Base-by-base conservation (phyloP, 2,797 vertebrate genomes). In the Chrosomus eos region DNA sequence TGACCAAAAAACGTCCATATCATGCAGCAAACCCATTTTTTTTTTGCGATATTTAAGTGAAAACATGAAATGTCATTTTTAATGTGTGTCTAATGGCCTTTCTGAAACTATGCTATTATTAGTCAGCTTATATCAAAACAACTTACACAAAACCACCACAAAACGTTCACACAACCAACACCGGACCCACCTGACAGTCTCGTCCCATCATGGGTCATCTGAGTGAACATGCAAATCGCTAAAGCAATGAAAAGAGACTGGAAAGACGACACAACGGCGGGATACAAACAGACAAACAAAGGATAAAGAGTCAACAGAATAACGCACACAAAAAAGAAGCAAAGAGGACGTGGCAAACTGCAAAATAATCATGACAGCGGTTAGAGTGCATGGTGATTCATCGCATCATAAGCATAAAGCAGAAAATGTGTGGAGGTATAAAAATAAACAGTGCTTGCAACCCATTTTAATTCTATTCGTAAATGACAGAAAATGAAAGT, bases 231-330 rank as follows among this genome's bases (percentile, higher is more conserved):
- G 94, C 95, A 93, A 94, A 92, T 93, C 91, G 87, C 93, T 92
- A 95, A 93, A 93, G 94, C 92, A 95, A 95, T 93, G 94, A 95
- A 95, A 97, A 96, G 92, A 94, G 95, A 96, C 96, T 97, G 95
- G 93, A 96, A 95, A 95, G 91, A 94, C 93, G 94, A 93, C 90
- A 93, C 94, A 94, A 91, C 89, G 92, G 90, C 91, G 94, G 90
- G 92, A 89, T 91, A 94, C 90, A 92, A 91, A 94, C 88, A 94
- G 90, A 94, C 89, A 91, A 48, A 90, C 72, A 89, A 89, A 75
- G 75, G 75, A 91, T 81, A 91, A 87, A 91, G 82, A 23, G 83
- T 89, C 43, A 82, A 87, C 90, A 89, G 84, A 86, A 81, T 26
- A 78, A 64, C 71, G 83, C 86, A 80, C 31, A 91, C 88, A 90